Conservation (phyloP, 2,888 invertebrate genomes). For the Chorisops tibialis region DNA sequence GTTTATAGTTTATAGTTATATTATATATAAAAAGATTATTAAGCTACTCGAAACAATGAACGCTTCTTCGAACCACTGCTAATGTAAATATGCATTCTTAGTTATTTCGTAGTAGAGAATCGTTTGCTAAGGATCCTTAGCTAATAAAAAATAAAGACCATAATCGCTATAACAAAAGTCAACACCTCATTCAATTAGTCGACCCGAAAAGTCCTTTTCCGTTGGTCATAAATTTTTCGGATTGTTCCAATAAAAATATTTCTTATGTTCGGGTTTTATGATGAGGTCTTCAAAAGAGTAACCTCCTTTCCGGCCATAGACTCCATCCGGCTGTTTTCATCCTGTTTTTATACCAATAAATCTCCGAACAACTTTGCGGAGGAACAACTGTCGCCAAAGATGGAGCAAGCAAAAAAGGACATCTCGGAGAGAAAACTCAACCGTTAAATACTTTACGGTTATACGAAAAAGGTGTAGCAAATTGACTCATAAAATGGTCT, state of each 20-base stretch:
- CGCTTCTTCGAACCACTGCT: too few relatives aligned
- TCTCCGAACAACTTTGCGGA: conserved; percentile 13
- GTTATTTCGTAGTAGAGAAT: too few relatives aligned
- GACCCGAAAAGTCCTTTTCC: neutral
- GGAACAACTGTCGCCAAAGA: neutral
- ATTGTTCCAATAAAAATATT: conserved; percentile 5
- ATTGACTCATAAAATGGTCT: conserved; percentile 34
- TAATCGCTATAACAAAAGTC: too few relatives aligned
- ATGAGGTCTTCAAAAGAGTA: conserved; percentile 28
- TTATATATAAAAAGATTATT: too few relatives aligned
- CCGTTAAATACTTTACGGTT: conserved; percentile 34
- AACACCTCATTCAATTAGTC: too few relatives aligned
- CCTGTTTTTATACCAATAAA: conserved; percentile 25
- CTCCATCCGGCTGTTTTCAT: conserved; percentile 6
- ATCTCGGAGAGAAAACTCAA: conserved; percentile 22
- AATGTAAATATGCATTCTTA: too few relatives aligned
- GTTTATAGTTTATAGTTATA: too few relatives aligned
- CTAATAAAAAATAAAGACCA: too few relatives aligned
- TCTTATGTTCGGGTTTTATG: conserved; percentile 9
- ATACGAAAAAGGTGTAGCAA: conserved; percentile 33
- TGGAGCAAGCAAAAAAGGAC: neutral
- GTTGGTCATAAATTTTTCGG: conserved; percentile 7
- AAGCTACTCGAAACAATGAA: too few relatives aligned
- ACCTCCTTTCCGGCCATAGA: conserved; percentile 16
- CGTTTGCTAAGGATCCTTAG: too few relatives aligned